Evolutionary conservation across 2,113 vertebrate genomes (phyloP), one percentile per base, ranked within the genome.

Genomic region (Anolis carolinensis): DNA sequence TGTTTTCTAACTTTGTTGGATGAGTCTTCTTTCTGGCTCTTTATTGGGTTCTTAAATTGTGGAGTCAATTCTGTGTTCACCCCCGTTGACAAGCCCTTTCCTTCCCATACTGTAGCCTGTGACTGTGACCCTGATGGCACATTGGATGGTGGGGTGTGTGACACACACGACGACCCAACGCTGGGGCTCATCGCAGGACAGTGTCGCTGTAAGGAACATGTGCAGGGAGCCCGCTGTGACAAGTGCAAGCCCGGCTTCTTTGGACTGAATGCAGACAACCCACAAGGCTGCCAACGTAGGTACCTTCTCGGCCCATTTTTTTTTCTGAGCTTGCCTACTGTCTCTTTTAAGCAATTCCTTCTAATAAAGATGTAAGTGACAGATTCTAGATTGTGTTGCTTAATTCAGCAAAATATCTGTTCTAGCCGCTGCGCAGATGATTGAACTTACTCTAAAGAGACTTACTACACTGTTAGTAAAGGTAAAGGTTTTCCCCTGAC

Each of bases 91-190:
- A 9, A 39, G 18, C 30, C 14, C 13, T 32, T 72, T 18, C 16
- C 7, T 9, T 2, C 18, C 10, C 72, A 27, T 68, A 16, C 67
- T 77, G 13, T 83, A 98, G 97, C 96, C 0, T 98, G 98, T 13
- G 97, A 98, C 91, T 98, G 97, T 39, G 97, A 98, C 90, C 97
- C 97, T 0, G 96, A 97, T 9, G 98, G 97, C 9, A 97, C 97
- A 0, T 27, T 97, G 93, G 97, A 97, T 0, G 97, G 97, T 0
- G 97, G 97, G 0, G 91, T 97, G 70, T 98, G 97, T 1, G 98
- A 98, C 1, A 89, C 95, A 5, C 95, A 98, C 93, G 98, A 97
- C 0, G 97, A 98, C 0, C 88, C 94, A 79, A 94, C 93, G 0
- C 87, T 92, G 86, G 96, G 97, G 30, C 95, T 97, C 95, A 97